phyloP scores from a whole-genome alignment of 2,113 vertebrate genomes.

The Pomatostomus ruficeps region DNA sequence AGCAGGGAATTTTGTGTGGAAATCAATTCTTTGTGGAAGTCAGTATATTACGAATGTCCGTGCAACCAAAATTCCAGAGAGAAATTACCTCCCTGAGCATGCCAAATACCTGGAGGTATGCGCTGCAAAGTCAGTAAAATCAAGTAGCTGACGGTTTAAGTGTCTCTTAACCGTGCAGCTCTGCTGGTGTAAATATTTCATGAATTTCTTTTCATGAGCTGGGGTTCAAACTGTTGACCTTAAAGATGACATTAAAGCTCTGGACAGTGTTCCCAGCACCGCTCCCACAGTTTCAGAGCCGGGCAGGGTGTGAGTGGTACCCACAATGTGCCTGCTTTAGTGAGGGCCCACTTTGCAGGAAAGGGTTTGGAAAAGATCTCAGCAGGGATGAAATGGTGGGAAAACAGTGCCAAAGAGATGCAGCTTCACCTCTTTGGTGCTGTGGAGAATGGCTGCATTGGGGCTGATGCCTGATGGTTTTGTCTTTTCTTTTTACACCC shows the following conservation, averaged over 20 bases:
- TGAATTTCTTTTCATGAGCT: not conserved
- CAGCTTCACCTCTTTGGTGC: not conserved
- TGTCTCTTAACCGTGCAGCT: constrained; percentile 51
- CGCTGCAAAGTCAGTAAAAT: constrained; percentile 51
- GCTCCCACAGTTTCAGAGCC: not conserved
- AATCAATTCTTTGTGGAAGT: constrained; percentile 79
- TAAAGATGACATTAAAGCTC: not conserved
- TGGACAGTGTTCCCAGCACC: not conserved
- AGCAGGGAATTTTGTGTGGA: constrained; percentile 78
- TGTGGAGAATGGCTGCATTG: not conserved
- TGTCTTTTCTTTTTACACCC: no score
- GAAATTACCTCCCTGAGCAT: constrained; percentile 71
- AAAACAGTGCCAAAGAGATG: not conserved
- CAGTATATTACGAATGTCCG: constrained; percentile 69
- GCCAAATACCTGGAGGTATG: constrained; percentile 58
- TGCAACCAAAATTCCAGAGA: constrained; percentile 76
- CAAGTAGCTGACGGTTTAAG: constrained; percentile 64
- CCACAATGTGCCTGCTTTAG: rapidly evolving
- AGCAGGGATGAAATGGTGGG: not conserved
- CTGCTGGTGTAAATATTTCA: constrained; percentile 18
- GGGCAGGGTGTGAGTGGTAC: not conserved
- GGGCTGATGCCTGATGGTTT: no score
- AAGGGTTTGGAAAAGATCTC: not conserved
- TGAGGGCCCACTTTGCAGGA: rapidly evolving
- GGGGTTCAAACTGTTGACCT: not conserved